Evolutionary conservation across 2,113 vertebrate species (phyloP).

Genomic region (Rhinoderma darwinii): DNA sequence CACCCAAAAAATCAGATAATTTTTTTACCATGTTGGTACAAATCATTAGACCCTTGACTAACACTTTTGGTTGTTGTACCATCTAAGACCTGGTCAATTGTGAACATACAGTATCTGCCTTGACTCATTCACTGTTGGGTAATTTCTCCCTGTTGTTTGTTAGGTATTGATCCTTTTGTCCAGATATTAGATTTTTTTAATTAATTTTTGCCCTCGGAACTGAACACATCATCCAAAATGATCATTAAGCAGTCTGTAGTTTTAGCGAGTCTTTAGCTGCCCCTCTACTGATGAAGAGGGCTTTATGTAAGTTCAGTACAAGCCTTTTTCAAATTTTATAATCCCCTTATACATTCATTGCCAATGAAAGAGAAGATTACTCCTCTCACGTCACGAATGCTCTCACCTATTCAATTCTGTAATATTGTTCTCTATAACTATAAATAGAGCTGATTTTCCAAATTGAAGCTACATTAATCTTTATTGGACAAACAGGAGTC

Average conservation of each 20-base stretch:
- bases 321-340: neutral
- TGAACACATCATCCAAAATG: neutral
- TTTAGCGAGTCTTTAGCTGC: neutral
- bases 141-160: neutral
- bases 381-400: neutral
- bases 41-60: too few species aligned
- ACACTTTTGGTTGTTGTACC: too few species aligned
- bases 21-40: too few species aligned
- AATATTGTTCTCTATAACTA: neutral
- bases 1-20: too few species aligned
- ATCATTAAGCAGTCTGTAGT: neutral
- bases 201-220: neutral
- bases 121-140: too few species aligned
- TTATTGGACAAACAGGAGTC: neutral
- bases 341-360: neutral
- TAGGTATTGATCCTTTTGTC: neutral
- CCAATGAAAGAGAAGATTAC: slow-evolving; percentile 19
- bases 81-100: too few species aligned
- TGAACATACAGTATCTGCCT: too few species aligned
- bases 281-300: neutral
- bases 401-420: neutral
- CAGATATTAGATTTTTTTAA: too few species aligned
- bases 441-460: neutral
- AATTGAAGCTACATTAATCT: neutral
- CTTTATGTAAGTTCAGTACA: neutral